A percentile compares a stretch with the other conserved stretches of the same genome.
Evolutionary conservation across 2,888 invertebrate genomes (phyloP).

Genomic region (Oconnorella tubifera): DNA sequence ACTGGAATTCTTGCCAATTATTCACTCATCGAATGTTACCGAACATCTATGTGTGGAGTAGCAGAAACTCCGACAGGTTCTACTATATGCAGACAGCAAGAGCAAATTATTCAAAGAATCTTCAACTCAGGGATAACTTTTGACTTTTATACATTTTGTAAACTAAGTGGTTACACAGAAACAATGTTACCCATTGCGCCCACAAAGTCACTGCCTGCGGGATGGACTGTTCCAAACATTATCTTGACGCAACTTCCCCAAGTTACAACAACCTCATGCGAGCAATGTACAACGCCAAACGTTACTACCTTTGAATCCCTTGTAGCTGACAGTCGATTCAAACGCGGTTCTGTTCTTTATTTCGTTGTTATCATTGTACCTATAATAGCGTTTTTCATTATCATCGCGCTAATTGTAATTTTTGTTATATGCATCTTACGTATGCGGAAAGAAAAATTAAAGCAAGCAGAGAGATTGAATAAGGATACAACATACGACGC

Average conservation of each 20-base stretch:
- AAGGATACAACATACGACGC: no score
- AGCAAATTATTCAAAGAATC: background rate
- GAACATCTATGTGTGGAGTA: background rate
- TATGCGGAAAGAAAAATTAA: background rate
- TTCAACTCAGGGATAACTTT: background rate
- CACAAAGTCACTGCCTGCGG: background rate
- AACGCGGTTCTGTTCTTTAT: background rate
- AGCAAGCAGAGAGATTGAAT: background rate
- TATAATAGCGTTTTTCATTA: background rate
- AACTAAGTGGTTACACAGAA: background rate
- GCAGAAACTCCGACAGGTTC: background rate
- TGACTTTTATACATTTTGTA: background rate
- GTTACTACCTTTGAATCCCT: background rate
- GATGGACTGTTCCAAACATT: no score
- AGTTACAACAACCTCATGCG: background rate
- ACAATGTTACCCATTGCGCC: background rate
- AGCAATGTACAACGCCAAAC: background rate
- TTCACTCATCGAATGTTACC: background rate
- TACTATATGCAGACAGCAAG: background rate
- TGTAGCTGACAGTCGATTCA: background rate
- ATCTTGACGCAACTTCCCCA: no score
- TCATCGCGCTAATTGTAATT: background rate
- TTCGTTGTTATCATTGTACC: background rate
- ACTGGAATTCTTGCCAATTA: background rate
- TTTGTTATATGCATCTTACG: background rate